Evolutionary conservation across 37 sponge, comb jelly and placozoan genomes (phyloP), one percentile per base, ranked within the genome.

Genomic region (Agelas oroides): DNA sequence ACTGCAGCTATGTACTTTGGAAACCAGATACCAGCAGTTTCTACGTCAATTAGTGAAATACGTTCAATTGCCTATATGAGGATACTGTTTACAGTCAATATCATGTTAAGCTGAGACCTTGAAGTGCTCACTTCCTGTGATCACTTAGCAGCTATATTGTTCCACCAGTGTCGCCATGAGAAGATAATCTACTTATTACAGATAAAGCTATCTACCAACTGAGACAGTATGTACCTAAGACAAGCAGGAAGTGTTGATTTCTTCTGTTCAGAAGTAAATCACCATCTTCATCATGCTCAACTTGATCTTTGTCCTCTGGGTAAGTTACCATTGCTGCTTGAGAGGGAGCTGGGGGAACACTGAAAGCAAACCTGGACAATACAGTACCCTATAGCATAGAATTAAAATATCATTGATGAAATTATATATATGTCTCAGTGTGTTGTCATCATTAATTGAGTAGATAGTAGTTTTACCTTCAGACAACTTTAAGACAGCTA

Each of bases 281-380:
- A 53, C 85, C 85, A 52, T 84, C 85, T 36, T 84, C 85, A 65
- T 84, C 85, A 52, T 41, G 1, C 24, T 34, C 55, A 25, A 30
- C 34, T 16, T 24, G 56, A n/a, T 30, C 23, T 13, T 27, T 5
- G 53, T 5, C 57, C 24, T 0, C 31, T 17, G 25, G 19, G 55
- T n/a, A 25, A 61, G n/a, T 25, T 11, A 27, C 24, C 74, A 17
- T 21, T 28, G 0, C 53, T 71, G 52, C 8, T 19, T 0, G 12
- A n/a, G n/a, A n/a, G n/a, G n/a, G n/a, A n/a, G n/a, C 53, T 12
- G 8, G 46, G 46, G 46, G 46, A 8, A 37, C 53, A 73, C 53
- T 52, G 24, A 73, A 34, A 41, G 53, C 41, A 52, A 73, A 73
- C 27, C 74, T 73, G 28, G 74, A 53, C 56, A 73, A 8, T 18